Base-by-base conservation (phyloP, 1,140 invertebrate genomes). In the Lutraria rhynchaena region DNA sequence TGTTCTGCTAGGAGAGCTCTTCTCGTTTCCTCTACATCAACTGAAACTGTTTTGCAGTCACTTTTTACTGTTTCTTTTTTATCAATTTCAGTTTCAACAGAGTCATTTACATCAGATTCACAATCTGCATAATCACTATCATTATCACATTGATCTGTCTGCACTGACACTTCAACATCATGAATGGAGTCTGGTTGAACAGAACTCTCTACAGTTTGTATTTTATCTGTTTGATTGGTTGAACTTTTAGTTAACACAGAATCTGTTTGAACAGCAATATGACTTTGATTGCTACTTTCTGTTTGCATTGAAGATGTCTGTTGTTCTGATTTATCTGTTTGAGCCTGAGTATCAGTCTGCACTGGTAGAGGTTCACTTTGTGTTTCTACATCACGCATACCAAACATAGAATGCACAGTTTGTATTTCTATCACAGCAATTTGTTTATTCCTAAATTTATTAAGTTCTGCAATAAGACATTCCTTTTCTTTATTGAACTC, bases 401-500 rank as follows among this genome's bases (percentile, higher is more conserved):
- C 58, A 51, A 51, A 81, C 17, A 73, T n/a, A 33, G 78, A 81
- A 27, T 44, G 37, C 4, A 76, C 53, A 37, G 85, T 87, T 65
- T 87, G 85, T 24, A 69, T 57, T n/a, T 83, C 71, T 46, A 29
- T 24, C 24, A 51, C 33, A 19, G 22, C 41, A 22, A 58, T 51
- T 29, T 76, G 29, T 49, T 37, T 76, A 5, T 84, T 77, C 19
- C 60, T 83, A n/a, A 74, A 75, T 3, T 35, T 5, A 29, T 77
- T 77, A 22, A 86, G 57, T 46, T 86, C 51, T 22, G 19, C n/a
- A n/a, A 65, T 41, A 51, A 86, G 29, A 31, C 58, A 29, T 60
- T 74, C 76, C 27, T 84, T 86, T 37, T 75, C 75, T 73, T 77
- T 57, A 49, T 78, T 61, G 9, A 86, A 81, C 29, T 61, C 55